These are phyloP conservation scores for Meiosimyza decipiens DNA, from an alignment of 2,888 invertebrate genomes.

Conservation along the genomic window DNA sequence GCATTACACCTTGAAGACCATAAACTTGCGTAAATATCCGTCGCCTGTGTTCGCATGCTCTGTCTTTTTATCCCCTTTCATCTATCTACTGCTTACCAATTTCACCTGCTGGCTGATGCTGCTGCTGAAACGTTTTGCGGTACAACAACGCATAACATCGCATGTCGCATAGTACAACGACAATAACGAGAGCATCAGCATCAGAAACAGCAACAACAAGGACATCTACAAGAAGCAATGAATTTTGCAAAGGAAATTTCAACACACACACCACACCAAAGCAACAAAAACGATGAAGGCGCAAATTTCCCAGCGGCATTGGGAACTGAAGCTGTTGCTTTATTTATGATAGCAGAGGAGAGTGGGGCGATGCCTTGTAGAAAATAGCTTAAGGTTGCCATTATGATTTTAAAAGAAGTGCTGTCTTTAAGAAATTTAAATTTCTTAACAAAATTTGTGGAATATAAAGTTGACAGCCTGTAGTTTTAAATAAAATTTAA, in stretches of 20 bases:
- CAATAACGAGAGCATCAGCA: background rate
- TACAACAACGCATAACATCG: too few relatives aligned
- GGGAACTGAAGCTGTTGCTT: slow-evolving; percentile 20
- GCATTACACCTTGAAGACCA: slow-evolving; percentile 30
- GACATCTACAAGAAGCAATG: slow-evolving; percentile 1
- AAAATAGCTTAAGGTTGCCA: background rate
- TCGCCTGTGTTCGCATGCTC: background rate
- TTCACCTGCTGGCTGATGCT: background rate
- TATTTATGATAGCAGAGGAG: slow-evolving; percentile 1
- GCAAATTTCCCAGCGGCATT: slow-evolving; percentile 27
- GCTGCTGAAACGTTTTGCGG: too few relatives aligned
- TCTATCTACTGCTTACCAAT: background rate
- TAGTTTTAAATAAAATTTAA: too few relatives aligned
- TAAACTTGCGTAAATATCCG: slow-evolving; percentile 26
- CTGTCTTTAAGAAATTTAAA: too few relatives aligned
- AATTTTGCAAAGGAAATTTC: slow-evolving; percentile 2
- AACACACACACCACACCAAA: slow-evolving; percentile 6
- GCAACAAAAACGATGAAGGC: background rate
- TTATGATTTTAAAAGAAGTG: too few relatives aligned
- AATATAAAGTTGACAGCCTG: too few relatives aligned
- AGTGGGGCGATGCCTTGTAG: background rate
- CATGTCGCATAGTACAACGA: background rate
- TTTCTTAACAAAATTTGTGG: too few relatives aligned
- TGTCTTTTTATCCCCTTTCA: background rate
- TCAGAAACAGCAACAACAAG: background rate